Percentiles rank a stretch among this genome's conserved stretches.
Evolutionary conservation across 2,113 vertebrate genomes (phyloP).

Genomic region (Sardina pilchardus): DNA sequence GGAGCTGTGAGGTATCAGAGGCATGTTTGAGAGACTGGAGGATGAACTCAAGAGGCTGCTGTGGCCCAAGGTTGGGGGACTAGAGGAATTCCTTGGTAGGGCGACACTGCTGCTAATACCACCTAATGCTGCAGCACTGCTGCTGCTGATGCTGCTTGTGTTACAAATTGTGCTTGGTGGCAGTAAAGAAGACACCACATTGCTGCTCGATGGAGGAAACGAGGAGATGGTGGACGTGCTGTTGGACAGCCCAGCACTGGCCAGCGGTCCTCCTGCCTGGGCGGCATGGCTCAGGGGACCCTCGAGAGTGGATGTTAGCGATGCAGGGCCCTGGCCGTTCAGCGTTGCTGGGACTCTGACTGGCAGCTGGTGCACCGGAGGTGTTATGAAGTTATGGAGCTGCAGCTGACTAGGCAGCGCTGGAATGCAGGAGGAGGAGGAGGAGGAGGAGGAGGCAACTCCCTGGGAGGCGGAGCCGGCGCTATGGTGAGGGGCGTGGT

Average conservation of each 20-base stretch:
- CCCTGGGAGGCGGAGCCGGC: constrained; percentile 64
- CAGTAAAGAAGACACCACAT: constrained; percentile 70
- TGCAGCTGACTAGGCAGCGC: constrained; percentile 79
- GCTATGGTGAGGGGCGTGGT: constrained; percentile 61
- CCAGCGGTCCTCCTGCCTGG: constrained; percentile 76
- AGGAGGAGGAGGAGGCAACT: constrained; percentile 53
- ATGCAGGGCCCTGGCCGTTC: constrained; percentile 67
- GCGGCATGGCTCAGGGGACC: constrained; percentile 75
- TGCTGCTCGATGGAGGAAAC: constrained; percentile 68
- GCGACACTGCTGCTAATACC: constrained; percentile 66
- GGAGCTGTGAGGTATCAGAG: constrained; percentile 95
- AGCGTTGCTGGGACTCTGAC: constrained; percentile 74
- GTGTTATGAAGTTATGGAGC: constrained; percentile 82
- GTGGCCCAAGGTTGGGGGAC: constrained; percentile 82
- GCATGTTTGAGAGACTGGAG: constrained; percentile 87
- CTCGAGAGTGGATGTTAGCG: constrained; percentile 76
- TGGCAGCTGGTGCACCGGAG: constrained; percentile 82
- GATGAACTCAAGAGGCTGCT: constrained; percentile 81
- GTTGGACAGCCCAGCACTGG: constrained; percentile 72
- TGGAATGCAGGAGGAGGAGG: constrained; percentile 67
- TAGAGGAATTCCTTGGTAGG: constrained; percentile 80
- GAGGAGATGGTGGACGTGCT: constrained; percentile 72
- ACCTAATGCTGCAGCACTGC: constrained; percentile 51
- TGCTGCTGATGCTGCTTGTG: constrained; percentile 61
- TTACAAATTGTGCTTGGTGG: constrained; percentile 67